Conservation (phyloP, 2,888 invertebrate species). For the Noctua pronuba region DNA sequence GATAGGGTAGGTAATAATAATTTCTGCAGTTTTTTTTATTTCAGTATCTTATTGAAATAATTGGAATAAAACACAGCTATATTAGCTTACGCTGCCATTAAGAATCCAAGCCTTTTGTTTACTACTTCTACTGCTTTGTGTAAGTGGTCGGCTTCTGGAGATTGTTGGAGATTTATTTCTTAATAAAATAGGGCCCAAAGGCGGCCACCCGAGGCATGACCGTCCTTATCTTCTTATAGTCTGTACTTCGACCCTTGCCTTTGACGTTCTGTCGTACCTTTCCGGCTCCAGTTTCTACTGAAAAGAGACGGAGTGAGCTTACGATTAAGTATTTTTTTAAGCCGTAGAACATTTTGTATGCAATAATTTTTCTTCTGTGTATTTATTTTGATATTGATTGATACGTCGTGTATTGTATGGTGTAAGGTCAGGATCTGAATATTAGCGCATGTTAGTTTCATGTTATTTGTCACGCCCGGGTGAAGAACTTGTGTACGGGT, state of each 20-base stretch:
- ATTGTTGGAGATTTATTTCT: background rate
- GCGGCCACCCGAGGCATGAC: slow-evolving; percentile 55
- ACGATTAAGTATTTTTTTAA: background rate
- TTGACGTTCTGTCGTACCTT: background rate
- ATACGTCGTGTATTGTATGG: background rate
- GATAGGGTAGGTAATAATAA: background rate
- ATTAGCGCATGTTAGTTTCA: background rate
- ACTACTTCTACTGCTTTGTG: background rate
- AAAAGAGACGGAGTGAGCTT: slow-evolving; percentile 26
- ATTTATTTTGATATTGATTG: background rate
- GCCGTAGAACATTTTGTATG: background rate
- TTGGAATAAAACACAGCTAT: background rate
- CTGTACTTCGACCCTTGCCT: background rate
- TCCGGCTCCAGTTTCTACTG: slow-evolving; percentile 1
- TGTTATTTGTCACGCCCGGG: background rate
- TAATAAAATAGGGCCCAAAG: slow-evolving; percentile 31
- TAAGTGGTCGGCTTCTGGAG: background rate
- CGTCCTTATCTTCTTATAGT: background rate
- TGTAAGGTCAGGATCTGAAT: background rate
- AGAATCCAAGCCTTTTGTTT: background rate
- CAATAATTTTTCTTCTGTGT: background rate
- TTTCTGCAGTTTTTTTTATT: slow-evolving; percentile 12
- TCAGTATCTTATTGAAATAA: background rate
- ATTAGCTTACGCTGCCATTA: background rate
- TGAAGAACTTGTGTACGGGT: no score